Base-by-base conservation (phyloP, 2,113 vertebrate species). In the Upupa epops region DNA sequence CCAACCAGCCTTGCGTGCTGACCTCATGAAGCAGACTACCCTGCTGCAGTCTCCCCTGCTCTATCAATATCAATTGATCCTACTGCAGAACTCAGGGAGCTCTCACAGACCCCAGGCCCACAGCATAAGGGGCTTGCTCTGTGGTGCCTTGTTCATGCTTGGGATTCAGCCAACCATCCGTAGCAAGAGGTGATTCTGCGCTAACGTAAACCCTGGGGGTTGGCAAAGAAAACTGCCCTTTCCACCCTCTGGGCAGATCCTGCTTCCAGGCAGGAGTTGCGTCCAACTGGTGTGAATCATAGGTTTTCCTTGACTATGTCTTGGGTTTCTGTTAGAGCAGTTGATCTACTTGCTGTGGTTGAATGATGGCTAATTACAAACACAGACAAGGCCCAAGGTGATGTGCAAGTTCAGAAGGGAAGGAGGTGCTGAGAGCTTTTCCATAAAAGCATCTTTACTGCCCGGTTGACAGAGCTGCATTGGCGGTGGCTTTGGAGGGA, bases 81-180 rank as follows among this genome's bases (percentile, higher is more conserved):
- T 73, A 17, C 91, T 85, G 54, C 85, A 63, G 89, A 90, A 68
- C 76, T 91, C 77, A 85, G 87, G 81, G 95, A 96, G 96, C 88
- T 94, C 40, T 96, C 93, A 81, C 96, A 94, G 95, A 96, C 45
- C 80, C 83, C 92, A 93, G 89, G 93, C 95, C 92, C 90, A 49
- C 80, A 55, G 89, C 68, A 94, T 52, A 83, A 77, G 93, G 95
- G 92, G 55, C 92, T 89, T 89, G 87, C 11, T 95, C 87, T 51
- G 37, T 72, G 70, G 58, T 54, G 60, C 77, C 74, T 92, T 95
- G 80, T 59, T 88, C 73, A n/a, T 34, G 63, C 64, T 76, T 91
- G 95, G 91, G 71, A 93, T 95, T 96, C 78, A 93, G 84, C 92
- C 86, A 13, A 37, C 64, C 91, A 3, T 66, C 80, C 54, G 5